phyloP scores from a whole-genome alignment of 2,888 invertebrate species.

The Rhopalosiphum nymphaeae region DNA sequence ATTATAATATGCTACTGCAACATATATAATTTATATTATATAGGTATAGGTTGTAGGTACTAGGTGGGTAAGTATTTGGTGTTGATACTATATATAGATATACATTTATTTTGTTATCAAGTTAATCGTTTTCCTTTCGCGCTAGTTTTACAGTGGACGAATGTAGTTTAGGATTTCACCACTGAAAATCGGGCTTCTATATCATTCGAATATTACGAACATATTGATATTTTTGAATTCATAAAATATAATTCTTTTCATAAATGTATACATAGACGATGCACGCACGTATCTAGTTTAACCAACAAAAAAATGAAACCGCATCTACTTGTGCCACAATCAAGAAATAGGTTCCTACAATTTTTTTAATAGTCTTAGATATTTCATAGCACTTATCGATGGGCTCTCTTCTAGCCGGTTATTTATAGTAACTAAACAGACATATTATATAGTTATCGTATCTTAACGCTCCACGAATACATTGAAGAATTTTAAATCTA shows the following conservation, averaged over 20 bases:
- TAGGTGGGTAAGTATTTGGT: neutral
- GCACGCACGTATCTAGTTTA: neutral
- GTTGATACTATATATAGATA: neutral
- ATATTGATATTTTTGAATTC: neutral
- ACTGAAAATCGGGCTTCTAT: neutral
- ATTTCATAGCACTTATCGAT: neutral
- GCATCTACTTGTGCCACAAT: neutral
- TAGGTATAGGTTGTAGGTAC: neutral
- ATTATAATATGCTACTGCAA: neutral
- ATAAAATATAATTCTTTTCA: neutral
- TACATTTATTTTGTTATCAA: neutral
- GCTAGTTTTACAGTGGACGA: neutral
- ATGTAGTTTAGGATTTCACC: neutral
- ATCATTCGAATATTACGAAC: neutral
- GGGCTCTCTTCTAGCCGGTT: neutral
- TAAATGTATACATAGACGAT: neutral
- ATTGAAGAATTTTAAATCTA: neutral
- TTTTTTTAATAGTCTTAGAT: neutral
- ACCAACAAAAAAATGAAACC: neutral
- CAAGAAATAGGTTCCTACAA: neutral
- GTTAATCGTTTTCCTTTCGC: neutral
- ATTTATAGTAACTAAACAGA: neutral
- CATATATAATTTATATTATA: neutral
- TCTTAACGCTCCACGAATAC: neutral
- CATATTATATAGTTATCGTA: neutral